Evolutionary conservation across 2,888 invertebrate genomes (phyloP).

Genomic region (Leptinotarsa peninsularis): DNA sequence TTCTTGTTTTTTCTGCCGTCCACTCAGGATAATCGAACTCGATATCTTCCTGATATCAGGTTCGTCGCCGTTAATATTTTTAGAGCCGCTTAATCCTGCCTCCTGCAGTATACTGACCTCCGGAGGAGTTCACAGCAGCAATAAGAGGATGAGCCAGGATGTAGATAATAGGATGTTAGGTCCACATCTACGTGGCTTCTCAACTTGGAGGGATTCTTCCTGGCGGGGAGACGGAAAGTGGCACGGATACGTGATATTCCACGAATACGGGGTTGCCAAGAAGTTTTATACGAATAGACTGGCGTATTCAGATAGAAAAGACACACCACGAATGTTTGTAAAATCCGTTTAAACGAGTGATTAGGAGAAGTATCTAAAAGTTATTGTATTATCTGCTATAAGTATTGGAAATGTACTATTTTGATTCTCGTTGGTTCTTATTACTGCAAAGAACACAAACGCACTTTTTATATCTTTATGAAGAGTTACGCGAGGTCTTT

Average conservation of each 20-base stretch:
- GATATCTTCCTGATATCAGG: conserved; percentile 4
- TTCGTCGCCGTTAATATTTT: conserved; percentile 2
- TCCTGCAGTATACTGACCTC: conserved; percentile 43
- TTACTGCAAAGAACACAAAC: too few relatives aligned
- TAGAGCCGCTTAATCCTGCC: conserved; percentile 11
- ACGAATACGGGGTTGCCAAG: background rate
- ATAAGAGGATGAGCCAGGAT: conserved; percentile 64
- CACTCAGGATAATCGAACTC: background rate
- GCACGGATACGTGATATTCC: background rate
- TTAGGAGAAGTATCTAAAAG: too few relatives aligned
- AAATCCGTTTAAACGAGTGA: too few relatives aligned
- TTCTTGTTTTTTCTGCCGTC: background rate
- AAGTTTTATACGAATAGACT: background rate
- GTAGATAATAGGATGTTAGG: conserved; percentile 65
- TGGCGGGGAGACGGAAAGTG: conserved; percentile 32
- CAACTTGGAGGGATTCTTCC: conserved; percentile 60
- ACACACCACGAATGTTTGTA: too few relatives aligned
- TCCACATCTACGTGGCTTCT: conserved; percentile 60
- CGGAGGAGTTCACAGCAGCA: conserved; percentile 45
- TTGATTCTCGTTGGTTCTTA: too few relatives aligned
- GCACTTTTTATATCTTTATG: too few relatives aligned
- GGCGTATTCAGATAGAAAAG: too few relatives aligned
- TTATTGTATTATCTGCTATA: too few relatives aligned
- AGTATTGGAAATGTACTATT: too few relatives aligned
- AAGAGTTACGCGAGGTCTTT: too few relatives aligned